Percentiles rank a stretch among this genome's conserved stretches.
phyloP scores from a whole-genome alignment of 1,140 invertebrate genomes.

The Cotesia glomerata region DNA sequence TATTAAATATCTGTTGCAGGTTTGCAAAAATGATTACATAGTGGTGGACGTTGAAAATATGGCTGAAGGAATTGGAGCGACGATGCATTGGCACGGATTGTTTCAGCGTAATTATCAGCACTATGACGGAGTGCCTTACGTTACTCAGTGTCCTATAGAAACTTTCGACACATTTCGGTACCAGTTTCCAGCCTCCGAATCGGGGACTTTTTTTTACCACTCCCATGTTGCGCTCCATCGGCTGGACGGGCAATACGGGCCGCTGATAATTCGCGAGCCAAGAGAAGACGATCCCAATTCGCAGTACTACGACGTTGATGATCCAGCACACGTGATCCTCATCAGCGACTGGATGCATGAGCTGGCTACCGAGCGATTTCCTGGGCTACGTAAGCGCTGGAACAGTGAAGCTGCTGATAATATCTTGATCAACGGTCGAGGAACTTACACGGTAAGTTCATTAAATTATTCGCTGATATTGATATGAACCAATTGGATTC shows the following conservation, averaged over 20 bases:
- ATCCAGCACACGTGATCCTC: conserved; percentile 71
- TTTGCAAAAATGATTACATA: conserved; percentile 63
- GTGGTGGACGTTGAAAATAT: conserved; percentile 62
- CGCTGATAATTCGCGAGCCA: conserved; percentile 35
- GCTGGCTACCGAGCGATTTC: conserved; percentile 73
- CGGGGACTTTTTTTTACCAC: conserved; percentile 66
- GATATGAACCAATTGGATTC: neutral
- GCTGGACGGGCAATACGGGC: conserved; percentile 42
- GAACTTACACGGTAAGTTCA: conserved; percentile 61
- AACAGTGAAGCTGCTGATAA: conserved; percentile 81
- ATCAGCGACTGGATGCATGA: conserved; percentile 80
- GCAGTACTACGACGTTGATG: conserved; percentile 49
- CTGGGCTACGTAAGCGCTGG: conserved; percentile 75
- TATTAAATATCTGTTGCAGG: conserved; percentile 40
- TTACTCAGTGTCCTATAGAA: conserved; percentile 67
- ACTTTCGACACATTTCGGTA: conserved; percentile 51
- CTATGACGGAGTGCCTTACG: conserved; percentile 67
- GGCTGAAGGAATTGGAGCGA: conserved; percentile 22
- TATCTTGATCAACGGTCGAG: conserved; percentile 82
- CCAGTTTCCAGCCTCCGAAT: conserved; percentile 38
- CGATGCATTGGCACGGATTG: conserved; percentile 51
- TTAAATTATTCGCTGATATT: neutral
- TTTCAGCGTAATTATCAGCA: conserved; percentile 46
- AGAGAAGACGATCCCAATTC: conserved; percentile 13
- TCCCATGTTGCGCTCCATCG: conserved; percentile 52